Evolutionary conservation across 2,797 vertebrate species (phyloP), one percentile per base, ranked within the genome.

Genomic region (Bradypus variegatus): DNA sequence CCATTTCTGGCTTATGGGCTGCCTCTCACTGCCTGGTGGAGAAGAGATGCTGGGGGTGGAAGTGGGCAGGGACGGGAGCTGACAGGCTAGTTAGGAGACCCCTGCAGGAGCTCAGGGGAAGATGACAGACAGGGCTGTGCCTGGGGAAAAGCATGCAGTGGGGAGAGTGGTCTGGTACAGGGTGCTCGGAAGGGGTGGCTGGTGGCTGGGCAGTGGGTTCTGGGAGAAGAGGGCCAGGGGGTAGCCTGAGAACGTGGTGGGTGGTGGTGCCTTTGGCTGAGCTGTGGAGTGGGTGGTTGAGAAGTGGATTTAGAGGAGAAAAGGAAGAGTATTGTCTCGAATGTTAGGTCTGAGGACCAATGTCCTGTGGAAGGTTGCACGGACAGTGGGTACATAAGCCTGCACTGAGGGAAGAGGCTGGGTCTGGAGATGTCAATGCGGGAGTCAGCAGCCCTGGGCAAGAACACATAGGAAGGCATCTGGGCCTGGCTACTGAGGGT

Each of bases 371-470:
- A 58, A 48, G 60, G 72, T 8, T 18, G 12, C 33, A 11, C 27
- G 8, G n/a, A 8, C 67, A 0, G 10, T 0, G 8, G n/a, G 3
- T 4, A 0, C 6, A 8, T 33, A 2, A 33, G 33, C 45, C 64
- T 21, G 36, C 21, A 38, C 55, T 21, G 70, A 9, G 36, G 73
- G n/a, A 48, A 12, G 14, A 58, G 60, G 41, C 50, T 31, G 8
- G 38, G 21, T 55, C 77, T 38, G 7, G 14, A 48, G 6, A 2
- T 15, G 31, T n/a, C 23, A n/a, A 8, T 27, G 45, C 11, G 7
- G 67, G 60, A 10, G 58, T 3, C 58, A 19, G 67, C 31, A 2
- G 38, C 77, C 21, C 36, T 75, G 45, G 81, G 45, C 13, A 23
- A 73, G 70, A 41, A 33, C 33, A 6, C 2, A 7, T 2, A 38